Evolutionary conservation across 2,888 invertebrate genomes (phyloP).

Genomic region (Tanaodytes sp.): DNA sequence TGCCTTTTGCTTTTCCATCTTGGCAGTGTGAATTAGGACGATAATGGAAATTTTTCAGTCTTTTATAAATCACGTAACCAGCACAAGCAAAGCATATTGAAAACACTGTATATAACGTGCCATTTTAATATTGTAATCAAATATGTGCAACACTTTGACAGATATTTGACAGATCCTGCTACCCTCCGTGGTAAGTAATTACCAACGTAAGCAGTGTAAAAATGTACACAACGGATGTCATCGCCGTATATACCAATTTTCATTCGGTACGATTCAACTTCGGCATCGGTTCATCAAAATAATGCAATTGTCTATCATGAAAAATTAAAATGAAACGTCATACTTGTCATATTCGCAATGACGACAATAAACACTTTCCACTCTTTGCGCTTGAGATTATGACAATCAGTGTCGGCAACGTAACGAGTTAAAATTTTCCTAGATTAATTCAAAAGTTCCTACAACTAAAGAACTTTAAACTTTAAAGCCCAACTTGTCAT

Average conservation of each 20-base stretch:
- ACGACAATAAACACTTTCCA: slow-evolving; percentile 45
- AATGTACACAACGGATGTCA: slow-evolving; percentile 2
- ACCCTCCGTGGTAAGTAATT: slow-evolving; percentile 9
- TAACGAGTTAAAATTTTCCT: slow-evolving; percentile 13
- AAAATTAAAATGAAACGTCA: slow-evolving; percentile 42
- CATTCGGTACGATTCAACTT: slow-evolving; percentile 31
- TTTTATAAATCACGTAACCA: slow-evolving; percentile 22
- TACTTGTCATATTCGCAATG: slow-evolving; percentile 45
- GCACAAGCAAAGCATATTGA: slow-evolving; percentile 13
- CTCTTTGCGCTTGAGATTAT: slow-evolving; percentile 27
- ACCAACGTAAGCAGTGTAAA: slow-evolving; percentile 5
- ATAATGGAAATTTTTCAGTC: slow-evolving; percentile 43
- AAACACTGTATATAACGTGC: slow-evolving; percentile 21
- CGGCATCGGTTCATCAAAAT: slow-evolving; percentile 29
- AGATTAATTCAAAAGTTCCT: slow-evolving; percentile 3
- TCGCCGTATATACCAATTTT: slow-evolving; percentile 15
- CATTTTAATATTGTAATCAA: slow-evolving; percentile 28
- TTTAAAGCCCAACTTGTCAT: slow-evolving; percentile 10
- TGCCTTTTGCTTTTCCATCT: slow-evolving; percentile 62
- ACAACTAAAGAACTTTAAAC: background rate
- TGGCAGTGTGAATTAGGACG: slow-evolving; percentile 48
- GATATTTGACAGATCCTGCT: slow-evolving; percentile 32
- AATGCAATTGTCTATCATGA: slow-evolving; percentile 22
- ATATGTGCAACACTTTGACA: slow-evolving; percentile 32
- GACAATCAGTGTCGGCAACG: slow-evolving; percentile 27